A percentile compares a stretch with the other conserved stretches of the same genome.
phyloP scores from a whole-genome alignment of 2,797 vertebrate genomes.

The Molothrus ater region DNA sequence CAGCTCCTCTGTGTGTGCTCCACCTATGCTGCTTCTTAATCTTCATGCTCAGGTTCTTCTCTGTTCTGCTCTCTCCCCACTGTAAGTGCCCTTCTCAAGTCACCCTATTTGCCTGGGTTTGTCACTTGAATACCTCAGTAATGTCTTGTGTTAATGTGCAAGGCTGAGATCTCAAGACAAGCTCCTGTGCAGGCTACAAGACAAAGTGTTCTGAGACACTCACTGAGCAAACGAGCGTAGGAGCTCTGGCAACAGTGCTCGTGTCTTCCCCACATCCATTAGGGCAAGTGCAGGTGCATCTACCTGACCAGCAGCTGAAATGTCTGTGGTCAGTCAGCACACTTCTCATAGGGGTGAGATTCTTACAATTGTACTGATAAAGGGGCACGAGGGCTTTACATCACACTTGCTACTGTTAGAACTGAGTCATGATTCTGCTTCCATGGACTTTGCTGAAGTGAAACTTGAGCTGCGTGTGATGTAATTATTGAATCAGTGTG shows the following conservation, averaged over 20 bases:
- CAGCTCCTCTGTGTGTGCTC: neutral
- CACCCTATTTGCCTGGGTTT: neutral
- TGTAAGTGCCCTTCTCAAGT: neutral
- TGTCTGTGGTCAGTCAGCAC: neutral
- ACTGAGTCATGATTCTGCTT: neutral
- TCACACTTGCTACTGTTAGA: neutral
- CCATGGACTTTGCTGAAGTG: neutral
- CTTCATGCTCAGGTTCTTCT: neutral
- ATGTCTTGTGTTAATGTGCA: neutral
- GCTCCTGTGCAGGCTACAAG: neutral
- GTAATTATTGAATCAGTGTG: neutral
- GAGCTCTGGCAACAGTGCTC: neutral
- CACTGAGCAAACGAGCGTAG: rapidly evolving
- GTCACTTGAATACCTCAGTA: rapidly evolving
- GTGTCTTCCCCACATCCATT: neutral
- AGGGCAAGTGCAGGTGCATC: neutral
- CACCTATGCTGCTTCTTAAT: neutral
- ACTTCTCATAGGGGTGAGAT: neutral
- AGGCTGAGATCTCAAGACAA: neutral
- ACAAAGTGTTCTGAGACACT: neutral
- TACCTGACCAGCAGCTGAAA: neutral
- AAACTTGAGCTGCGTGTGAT: neutral
- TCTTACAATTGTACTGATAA: neutral
- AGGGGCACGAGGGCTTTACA: neutral
- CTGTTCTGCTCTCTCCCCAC: neutral